phyloP scores from a whole-genome alignment of 2,888 invertebrate species.

The Dicycla oo region DNA sequence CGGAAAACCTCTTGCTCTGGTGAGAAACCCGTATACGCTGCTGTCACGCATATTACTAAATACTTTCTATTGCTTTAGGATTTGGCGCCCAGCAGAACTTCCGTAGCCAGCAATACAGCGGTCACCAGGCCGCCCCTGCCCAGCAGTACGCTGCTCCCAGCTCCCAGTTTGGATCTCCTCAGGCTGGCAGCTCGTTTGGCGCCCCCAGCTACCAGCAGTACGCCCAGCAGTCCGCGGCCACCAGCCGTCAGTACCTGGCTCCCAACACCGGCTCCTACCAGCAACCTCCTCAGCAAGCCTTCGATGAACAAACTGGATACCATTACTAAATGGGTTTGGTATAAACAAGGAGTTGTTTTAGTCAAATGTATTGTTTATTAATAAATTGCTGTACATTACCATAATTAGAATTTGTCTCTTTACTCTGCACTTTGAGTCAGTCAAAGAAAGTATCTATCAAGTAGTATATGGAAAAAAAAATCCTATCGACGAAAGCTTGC shows the following conservation, averaged over 20 bases:
- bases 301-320: slow-evolving; percentile 85
- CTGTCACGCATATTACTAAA: too few species aligned
- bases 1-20: too few species aligned
- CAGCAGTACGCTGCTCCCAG: slow-evolving; percentile 65
- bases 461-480: too few species aligned
- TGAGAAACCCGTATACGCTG: too few species aligned
- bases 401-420: too few species aligned
- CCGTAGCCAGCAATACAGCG: slow-evolving; percentile 32
- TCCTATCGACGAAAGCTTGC: too few species aligned
- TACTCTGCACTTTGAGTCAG: too few species aligned
- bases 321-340: slow-evolving; percentile 73
- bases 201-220: slow-evolving; percentile 43
- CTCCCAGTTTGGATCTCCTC: slow-evolving; percentile 65
- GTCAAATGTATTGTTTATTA: slow-evolving; percentile 21
- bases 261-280: slow-evolving; percentile 74
- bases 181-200: slow-evolving; percentile 25
- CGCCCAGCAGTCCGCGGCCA: slow-evolving; percentile 68
- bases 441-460: too few species aligned
- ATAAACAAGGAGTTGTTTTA: not conserved
- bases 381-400: slow-evolving; percentile 24
- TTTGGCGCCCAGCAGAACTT: slow-evolving; percentile 61
- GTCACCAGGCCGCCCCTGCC: slow-evolving; percentile 21
- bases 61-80: slow-evolving; percentile 44
- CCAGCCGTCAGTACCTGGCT: slow-evolving; percentile 82
- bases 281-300: slow-evolving; percentile 82